Evolutionary conservation across 2,888 invertebrate genomes (phyloP).

Genomic region (Eristalis arbustorum): DNA sequence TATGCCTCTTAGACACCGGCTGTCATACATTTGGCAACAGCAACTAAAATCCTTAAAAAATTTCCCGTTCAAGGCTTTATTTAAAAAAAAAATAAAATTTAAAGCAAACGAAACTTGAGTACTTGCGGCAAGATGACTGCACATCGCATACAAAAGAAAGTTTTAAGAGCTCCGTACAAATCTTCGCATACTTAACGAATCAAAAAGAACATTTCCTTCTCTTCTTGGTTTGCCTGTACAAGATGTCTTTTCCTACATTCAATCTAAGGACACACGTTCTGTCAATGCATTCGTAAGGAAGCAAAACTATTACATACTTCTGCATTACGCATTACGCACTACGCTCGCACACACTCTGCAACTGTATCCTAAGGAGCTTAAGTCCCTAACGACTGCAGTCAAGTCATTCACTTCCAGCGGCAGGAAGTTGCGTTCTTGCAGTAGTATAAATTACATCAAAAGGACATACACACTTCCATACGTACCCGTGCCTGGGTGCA

Average conservation of each 20-base stretch:
- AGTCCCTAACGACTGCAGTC: slow-evolving; percentile 1
- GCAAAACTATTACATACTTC: not conserved
- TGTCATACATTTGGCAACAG: too few relatives aligned
- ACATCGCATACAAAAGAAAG: too few relatives aligned
- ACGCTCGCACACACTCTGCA: not conserved
- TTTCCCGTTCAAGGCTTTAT: too few relatives aligned
- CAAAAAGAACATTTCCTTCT: not conserved
- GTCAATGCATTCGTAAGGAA: too few relatives aligned
- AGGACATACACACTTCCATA: not conserved
- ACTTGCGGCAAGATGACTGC: too few relatives aligned
- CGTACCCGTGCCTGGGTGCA: not conserved
- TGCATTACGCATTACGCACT: not conserved
- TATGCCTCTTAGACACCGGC: too few relatives aligned
- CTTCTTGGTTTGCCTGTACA: not conserved
- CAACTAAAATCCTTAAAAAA: too few relatives aligned
- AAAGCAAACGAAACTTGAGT: too few relatives aligned
- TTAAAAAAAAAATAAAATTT: too few relatives aligned
- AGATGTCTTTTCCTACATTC: not conserved
- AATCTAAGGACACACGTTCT: not conserved
- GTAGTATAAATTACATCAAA: slow-evolving; percentile 38
- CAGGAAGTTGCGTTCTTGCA: slow-evolving; percentile 3
- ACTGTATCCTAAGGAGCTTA: not conserved
- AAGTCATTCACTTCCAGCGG: not conserved
- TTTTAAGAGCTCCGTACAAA: not conserved
- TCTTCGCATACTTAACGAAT: not conserved